These are phyloP conservation scores for Acanthis flammea DNA, from an alignment of 2,797 vertebrate genomes.

Conservation along the genomic window DNA sequence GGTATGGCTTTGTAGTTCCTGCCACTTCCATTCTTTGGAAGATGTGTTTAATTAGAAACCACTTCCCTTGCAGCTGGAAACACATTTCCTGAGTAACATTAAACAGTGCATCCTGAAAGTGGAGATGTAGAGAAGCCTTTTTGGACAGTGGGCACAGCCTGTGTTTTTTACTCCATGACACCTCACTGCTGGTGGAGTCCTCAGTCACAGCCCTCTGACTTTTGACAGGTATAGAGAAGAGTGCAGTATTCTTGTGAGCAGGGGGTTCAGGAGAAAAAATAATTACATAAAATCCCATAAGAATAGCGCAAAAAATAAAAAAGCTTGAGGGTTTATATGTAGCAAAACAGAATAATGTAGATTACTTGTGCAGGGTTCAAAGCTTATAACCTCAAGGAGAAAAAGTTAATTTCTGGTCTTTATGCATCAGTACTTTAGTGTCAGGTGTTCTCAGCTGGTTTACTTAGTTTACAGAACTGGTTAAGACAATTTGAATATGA, in stretches of 20 bases:
- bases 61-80: not conserved
- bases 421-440: not conserved
- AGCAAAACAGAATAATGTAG: not conserved
- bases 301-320: not conserved
- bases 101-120: not conserved
- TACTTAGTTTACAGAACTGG: not conserved
- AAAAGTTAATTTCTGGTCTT: not conserved
- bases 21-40: not conserved
- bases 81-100: not conserved
- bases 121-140: not conserved
- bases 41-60: not conserved
- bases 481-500: not conserved
- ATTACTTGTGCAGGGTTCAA: not conserved
- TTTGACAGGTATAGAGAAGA: not conserved
- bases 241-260: not conserved
- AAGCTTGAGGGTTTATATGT: not conserved
- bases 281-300: not conserved
- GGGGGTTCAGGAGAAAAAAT: not conserved
- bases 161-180: not conserved
- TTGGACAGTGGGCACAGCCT: not conserved
- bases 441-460: not conserved
- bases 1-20: not conserved
- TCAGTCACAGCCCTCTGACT: not conserved
- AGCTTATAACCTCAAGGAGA: not conserved
- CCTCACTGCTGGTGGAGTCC: not conserved